Evolutionary conservation across 1,140 invertebrate genomes (phyloP), one percentile per base, ranked within the genome.

Genomic region (Procambarus virginalis): DNA sequence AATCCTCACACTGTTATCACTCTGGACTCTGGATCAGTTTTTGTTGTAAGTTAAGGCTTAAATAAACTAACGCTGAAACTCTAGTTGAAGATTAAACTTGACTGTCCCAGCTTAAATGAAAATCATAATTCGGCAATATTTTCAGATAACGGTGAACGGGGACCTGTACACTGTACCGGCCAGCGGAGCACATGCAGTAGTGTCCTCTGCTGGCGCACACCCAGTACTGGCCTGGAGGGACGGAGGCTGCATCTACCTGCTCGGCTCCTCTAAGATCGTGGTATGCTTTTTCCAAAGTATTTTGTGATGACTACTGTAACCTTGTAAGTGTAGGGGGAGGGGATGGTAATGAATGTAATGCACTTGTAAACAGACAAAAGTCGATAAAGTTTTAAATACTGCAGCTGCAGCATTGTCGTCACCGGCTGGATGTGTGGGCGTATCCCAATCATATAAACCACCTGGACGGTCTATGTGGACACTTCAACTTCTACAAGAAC

Each of bases 371-470:
- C 75, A 20, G 12, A 2, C 34, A 48, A 14, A 34, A 48, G 8
- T 34, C 2, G 1, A n/a, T 76, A 34, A 34, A 34, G n/a, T 45
- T 34, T 12, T 4, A 10, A 48, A 20, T 48, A 0, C 2, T 3
- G 2, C 75, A 76, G 75, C 12, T 76, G 20, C 34, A 46, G 2
- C 75, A 76, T 34, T 84, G 81, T n/a, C 2, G 49, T 45, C 34
- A 70, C 6, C 22, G 81, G 17, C 51, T 84, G 45, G 81, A 84
- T 48, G 64, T 84, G 45, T 84, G 81, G 81, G 81, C 81, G 2
- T 46, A 70, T 34, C 81, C 81, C n/a, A 84, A 45, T 17, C 64
- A 64, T 10, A 22, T 64, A 1, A 12, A 70, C 9, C 9, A 45
- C 45, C 81, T 84, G 12, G 34, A 84, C 64, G 81, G 81, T 3